Conservation (phyloP, 2,113 vertebrate genomes). For the Lagenorhynchus albirostris region DNA sequence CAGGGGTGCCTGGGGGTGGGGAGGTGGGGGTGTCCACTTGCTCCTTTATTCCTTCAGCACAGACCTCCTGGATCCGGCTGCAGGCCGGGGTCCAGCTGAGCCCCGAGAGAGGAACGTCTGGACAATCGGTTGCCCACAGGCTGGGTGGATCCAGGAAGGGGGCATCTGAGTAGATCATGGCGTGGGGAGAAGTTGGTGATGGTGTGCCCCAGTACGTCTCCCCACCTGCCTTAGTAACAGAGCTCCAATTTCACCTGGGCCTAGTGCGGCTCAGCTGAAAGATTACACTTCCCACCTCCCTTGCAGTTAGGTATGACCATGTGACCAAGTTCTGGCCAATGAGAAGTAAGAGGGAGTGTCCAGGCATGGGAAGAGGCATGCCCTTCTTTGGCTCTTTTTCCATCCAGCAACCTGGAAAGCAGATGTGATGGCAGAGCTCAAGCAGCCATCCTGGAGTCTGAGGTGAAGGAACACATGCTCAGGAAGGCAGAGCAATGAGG, state of each 20-base stretch:
- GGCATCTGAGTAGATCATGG: rapidly evolving
- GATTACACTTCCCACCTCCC: not conserved
- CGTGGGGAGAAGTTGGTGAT: not conserved
- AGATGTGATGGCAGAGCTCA: not conserved
- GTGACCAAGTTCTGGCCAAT: not conserved
- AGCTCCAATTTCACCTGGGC: not conserved
- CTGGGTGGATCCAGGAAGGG: not conserved
- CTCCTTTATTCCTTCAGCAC: not conserved
- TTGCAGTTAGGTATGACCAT: not conserved
- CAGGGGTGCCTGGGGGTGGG: not conserved
- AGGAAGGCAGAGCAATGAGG: not conserved
- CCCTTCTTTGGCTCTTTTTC: not conserved
- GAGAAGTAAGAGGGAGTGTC: not conserved
- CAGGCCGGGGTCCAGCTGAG: not conserved
- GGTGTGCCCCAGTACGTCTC: rapidly evolving
- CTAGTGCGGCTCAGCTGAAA: not conserved
- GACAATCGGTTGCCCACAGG: not conserved
- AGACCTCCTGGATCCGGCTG: not conserved
- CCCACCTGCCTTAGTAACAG: not conserved
- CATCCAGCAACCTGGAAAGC: not conserved
- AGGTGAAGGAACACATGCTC: not conserved
- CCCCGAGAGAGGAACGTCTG: not conserved
- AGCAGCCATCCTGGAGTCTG: not conserved
- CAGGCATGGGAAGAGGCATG: not conserved
- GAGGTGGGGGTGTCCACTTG: not conserved